Evolutionary conservation across 1,140 invertebrate genomes (phyloP), one percentile per base, ranked within the genome.

Genomic region (Sipha flava): DNA sequence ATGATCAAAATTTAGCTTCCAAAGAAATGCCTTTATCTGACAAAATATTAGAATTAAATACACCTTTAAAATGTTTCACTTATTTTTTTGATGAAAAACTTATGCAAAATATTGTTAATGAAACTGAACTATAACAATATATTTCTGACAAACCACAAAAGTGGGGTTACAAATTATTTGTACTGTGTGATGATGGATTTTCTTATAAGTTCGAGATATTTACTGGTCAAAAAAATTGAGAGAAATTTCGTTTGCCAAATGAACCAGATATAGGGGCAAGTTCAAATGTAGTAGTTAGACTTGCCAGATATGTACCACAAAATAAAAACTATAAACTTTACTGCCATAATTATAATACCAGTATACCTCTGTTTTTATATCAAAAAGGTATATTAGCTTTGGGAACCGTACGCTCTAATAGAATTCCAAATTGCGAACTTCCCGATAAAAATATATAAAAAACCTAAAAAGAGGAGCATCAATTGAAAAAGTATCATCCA

Each of bases 81-180:
- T 54, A 54, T 75, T 75, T 75, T 34, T 75, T 54, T 52, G 21
- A 47, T 54, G 23, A 75, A 29, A 29, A 47, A 26, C n/a, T 75
- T 18, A 31, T 45, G 10, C 10, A 75, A 23, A 49, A 26, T 16
- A 52, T 54, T 29, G 31, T 75, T 29, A 34, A 45, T 3, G 21
- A 54, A 75, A 18, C 72, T 26, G 10, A 47, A 16, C 23, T 23
- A 31, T 66, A 72, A 57, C 85, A 85, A 77, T 85, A 85, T 80
- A 47, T 85, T 2, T 83, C 84, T 29, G 83, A 83, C 26, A 85
- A 85, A 79, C 84, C 83, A n/a, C 82, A 84, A 64, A 85, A 84
- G 82, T 85, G 82, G 82, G 84, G 83, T n/a, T 85, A 79, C 59
- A 85, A 85, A 80, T 62, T 85, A 26, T 83, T 79, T 59, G 82